Percentiles rank a stretch among this genome's conserved stretches.
These are phyloP conservation scores for Eufriesea mexicana DNA, from an alignment of 1,140 invertebrate species.

Conservation along the genomic window DNA sequence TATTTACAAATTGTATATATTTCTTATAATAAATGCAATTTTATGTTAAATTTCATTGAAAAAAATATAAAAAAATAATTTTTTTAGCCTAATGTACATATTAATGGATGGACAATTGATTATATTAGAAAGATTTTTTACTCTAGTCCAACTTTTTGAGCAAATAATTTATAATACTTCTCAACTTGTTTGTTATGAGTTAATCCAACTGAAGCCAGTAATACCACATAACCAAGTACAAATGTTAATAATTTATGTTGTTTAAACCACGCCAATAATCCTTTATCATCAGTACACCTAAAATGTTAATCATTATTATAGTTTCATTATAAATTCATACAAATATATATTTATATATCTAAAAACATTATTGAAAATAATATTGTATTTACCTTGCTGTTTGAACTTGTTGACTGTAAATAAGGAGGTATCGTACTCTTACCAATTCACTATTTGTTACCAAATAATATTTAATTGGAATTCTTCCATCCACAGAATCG, in stretches of 20 bases:
- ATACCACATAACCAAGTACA: slow-evolving; percentile 79
- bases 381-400: slow-evolving; percentile 68
- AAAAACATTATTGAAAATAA: not conserved
- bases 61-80: slow-evolving; percentile 47
- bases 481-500: slow-evolving; percentile 82
- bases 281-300: slow-evolving; percentile 68
- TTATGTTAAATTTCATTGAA: slow-evolving; percentile 35
- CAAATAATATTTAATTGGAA: slow-evolving; percentile 89
- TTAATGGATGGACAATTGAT: slow-evolving; percentile 19
- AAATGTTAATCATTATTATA: slow-evolving; percentile 53
- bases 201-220: slow-evolving; percentile 80
- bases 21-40: slow-evolving; percentile 54
- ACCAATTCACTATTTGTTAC: slow-evolving; percentile 90
- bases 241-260: slow-evolving; percentile 81
- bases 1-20: slow-evolving; percentile 56
- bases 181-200: slow-evolving; percentile 80
- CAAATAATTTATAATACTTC: slow-evolving; percentile 78
- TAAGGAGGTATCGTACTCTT: slow-evolving; percentile 89
- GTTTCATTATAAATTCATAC: not conserved
- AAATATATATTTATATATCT: not conserved
- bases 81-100: slow-evolving; percentile 1
- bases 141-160: slow-evolving; percentile 78
- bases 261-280: slow-evolving; percentile 78
- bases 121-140: slow-evolving; percentile 43
- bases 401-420: slow-evolving; percentile 85